Evolutionary conservation across 1,140 invertebrate genomes (phyloP), one percentile per base, ranked within the genome.

Genomic region (Macrostomum lignano): DNA sequence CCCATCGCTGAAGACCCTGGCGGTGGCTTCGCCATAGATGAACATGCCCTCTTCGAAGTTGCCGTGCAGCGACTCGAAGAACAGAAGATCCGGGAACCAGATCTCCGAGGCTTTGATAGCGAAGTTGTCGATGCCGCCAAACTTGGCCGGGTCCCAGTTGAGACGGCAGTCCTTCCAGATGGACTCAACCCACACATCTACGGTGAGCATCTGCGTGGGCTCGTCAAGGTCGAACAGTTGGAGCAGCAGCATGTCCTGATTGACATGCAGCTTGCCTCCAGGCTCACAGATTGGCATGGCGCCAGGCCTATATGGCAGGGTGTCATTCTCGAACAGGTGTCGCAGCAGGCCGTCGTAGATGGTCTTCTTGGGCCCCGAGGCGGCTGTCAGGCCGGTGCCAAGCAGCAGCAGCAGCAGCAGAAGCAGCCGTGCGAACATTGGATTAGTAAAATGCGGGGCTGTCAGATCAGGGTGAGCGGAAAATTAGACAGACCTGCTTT

Each of bases 81-180:
- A 7, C 15, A 28, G 19, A 5, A 28, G 4, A 9, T 28, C 26
- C 4, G 26, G 26, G 9, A 15, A 17, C 26, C 26, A 28, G 19
- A 28, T 28, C 3, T 28, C 26, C n/a, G n/a, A n/a, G n/a, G n/a
- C n/a, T n/a, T n/a, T n/a, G n/a, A n/a, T n/a, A n/a, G n/a, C n/a
- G n/a, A n/a, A n/a, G n/a, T n/a, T n/a, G n/a, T n/a, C n/a, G n/a
- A 96, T 78, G 33, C 81, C 79, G 25, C 81, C 84, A 58, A 79
- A 94, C 49, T 94, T 81, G 36, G 71, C 71, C 43, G 72, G 70
- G 60, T 94, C 82, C 88, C 88, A 96, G 53, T 73, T 69, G 48
- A 96, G 67, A 63, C 94, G 94, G 61, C 81, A 76, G 57, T 94
- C 88, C 51, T 79, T 82, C 88, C 88, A 96, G 64, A 82, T 78